Evolutionary conservation across 1,140 invertebrate genomes (phyloP).

Genomic region (Xylocopa sonorina): DNA sequence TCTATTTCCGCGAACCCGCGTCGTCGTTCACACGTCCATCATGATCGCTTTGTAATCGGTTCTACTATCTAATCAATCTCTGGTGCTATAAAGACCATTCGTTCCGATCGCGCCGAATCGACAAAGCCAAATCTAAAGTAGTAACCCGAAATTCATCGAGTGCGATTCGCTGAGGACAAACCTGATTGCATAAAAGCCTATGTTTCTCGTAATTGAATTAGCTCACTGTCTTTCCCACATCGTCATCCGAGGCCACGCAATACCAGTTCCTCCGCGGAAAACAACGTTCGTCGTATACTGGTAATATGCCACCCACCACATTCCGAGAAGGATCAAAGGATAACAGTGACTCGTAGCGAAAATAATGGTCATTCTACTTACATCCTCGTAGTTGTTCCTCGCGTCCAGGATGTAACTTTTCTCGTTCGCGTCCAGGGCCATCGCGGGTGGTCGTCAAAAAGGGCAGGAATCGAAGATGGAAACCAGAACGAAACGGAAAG

Average conservation of each 20-base stretch:
- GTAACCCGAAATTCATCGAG: background rate
- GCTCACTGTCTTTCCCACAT: background rate
- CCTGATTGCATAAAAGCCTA: background rate
- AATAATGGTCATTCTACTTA: conserved; percentile 62
- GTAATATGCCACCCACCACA: background rate
- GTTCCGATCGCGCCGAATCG: background rate
- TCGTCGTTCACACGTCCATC: background rate
- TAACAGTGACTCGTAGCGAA: background rate
- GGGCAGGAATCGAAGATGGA: conserved; percentile 40
- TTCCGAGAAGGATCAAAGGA: conserved; percentile 10
- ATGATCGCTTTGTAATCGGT: background rate
- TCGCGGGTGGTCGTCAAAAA: conserved; percentile 20
- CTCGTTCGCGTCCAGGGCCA: conserved; percentile 70
- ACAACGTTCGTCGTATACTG: too few relatives aligned
- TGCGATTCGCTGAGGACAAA: background rate
- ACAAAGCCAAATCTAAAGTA: background rate
- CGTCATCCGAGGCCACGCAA: background rate
- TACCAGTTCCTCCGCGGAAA: background rate
- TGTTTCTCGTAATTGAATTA: conserved; percentile 11
- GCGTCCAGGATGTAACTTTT: conserved; percentile 80
- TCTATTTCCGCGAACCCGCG: background rate
- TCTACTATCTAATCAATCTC: background rate
- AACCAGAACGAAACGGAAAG: conserved; percentile 51
- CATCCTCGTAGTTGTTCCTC: conserved; percentile 76
- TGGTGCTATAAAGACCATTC: background rate